Percentiles rank a stretch among this genome's conserved stretches.
phyloP scores from a whole-genome alignment of 2,888 invertebrate species.

The Ephialtes manifestator region DNA sequence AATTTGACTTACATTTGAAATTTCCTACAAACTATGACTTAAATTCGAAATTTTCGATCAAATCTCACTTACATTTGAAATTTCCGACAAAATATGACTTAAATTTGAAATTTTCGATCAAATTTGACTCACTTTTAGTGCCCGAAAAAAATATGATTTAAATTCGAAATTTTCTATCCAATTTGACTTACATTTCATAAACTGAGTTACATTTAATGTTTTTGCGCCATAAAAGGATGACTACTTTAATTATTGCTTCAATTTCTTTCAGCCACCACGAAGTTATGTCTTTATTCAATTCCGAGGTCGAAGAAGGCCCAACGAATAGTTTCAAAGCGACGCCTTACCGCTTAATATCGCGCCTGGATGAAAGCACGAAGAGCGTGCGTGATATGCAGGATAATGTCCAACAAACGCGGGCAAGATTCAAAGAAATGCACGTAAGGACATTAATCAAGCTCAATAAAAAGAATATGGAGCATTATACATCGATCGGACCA shows the following conservation, averaged over 20 bases:
- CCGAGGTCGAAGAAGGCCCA: conserved; percentile 76
- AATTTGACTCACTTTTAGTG: too few relatives aligned
- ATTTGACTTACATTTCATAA: too few relatives aligned
- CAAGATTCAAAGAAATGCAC: conserved; percentile 80
- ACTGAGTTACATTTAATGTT: too few relatives aligned
- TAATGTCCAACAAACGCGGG: conserved; percentile 75
- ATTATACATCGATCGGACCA: too few relatives aligned
- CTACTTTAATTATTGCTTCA: background rate
- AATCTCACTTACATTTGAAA: too few relatives aligned
- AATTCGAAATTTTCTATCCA: too few relatives aligned
- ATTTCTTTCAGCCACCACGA: conserved; percentile 76
- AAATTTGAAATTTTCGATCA: too few relatives aligned
- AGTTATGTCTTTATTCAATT: conserved; percentile 71
- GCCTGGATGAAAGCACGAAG: conserved; percentile 72
- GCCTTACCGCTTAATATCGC: conserved; percentile 73
- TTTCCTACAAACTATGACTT: too few relatives aligned
- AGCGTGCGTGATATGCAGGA: conserved; percentile 74
- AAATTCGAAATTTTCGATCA: too few relatives aligned
- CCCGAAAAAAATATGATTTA: too few relatives aligned
- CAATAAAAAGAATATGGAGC: conserved; percentile 15
- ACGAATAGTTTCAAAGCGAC: conserved; percentile 77
- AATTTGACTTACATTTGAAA: too few relatives aligned
- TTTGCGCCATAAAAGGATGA: background rate
- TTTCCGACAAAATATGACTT: too few relatives aligned
- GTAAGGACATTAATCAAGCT: conserved; percentile 73